Evolutionary conservation across 2,113 vertebrate genomes (phyloP).

Genomic region (Anthoscopus minutus): DNA sequence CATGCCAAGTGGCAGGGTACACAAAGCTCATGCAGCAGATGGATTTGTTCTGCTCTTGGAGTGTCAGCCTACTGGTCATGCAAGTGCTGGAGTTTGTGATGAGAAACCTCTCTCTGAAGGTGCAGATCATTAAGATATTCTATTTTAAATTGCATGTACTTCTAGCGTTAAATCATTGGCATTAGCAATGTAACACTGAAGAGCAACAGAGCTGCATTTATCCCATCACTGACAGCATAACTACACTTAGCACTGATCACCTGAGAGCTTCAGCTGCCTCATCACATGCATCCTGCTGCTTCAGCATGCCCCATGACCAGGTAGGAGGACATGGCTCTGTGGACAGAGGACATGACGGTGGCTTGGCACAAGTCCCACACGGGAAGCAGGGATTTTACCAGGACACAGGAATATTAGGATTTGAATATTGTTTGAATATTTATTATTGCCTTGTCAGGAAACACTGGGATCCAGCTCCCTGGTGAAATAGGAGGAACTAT

Average conservation of each 20-base stretch:
- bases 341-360: not conserved
- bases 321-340: not conserved
- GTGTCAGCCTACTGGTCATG: not conserved
- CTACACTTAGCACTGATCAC: not conserved
- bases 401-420: too few species aligned
- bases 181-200: accelerated
- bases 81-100: not conserved
- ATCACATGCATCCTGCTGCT: not conserved
- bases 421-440: too few species aligned
- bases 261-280: not conserved
- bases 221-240: not conserved
- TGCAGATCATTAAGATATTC: not conserved
- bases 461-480: not conserved
- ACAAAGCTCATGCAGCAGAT: not conserved
- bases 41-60: not conserved
- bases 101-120: not conserved
- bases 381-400: not conserved
- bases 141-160: not conserved
- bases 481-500: not conserved
- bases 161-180: not conserved
- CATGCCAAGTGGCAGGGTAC: accelerated
- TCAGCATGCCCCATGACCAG: not conserved
- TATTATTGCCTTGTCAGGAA: too few species aligned
- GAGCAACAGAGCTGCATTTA: not conserved
- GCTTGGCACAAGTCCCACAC: not conserved